These are phyloP conservation scores for Brachionus plicatilis DNA, from an alignment of 1,140 invertebrate genomes.

Conservation along the genomic window DNA sequence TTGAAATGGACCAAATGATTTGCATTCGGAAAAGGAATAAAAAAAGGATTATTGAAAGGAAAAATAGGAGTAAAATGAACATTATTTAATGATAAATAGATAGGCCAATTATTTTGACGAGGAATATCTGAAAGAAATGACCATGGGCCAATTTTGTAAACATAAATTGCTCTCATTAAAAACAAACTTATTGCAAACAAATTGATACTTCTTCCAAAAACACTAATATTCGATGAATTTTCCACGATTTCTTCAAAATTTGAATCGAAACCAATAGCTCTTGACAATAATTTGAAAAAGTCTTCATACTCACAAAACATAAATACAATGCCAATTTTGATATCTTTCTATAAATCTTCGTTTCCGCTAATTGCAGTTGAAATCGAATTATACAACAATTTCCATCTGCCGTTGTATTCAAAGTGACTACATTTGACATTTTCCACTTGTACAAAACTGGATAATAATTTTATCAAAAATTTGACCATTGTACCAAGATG, in stretches of 20 bases:
- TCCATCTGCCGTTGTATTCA: constrained; percentile 4
- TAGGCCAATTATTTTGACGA: not conserved
- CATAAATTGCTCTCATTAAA: not conserved
- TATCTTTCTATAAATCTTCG: not conserved
- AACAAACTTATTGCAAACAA: not conserved
- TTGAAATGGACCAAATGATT: too few species aligned
- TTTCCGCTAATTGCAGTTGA: not conserved
- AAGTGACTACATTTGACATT: constrained; percentile 3
- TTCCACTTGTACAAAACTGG: not conserved
- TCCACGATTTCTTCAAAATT: not conserved
- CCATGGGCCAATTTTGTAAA: not conserved
- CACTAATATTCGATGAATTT: not conserved
- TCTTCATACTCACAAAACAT: not conserved
- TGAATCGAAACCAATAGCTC: not conserved
- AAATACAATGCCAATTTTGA: not conserved
- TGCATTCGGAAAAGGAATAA: too few species aligned
- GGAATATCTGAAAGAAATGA: constrained; percentile 8
- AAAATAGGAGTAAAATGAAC: not conserved
- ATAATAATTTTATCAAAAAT: not conserved
- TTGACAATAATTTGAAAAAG: not conserved
- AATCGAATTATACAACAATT: constrained; percentile 4
- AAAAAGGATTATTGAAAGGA: too few species aligned
- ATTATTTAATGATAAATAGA: not conserved
- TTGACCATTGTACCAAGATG: too few species aligned
- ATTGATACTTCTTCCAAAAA: constrained; percentile 10